Conservation (phyloP, 2,797 vertebrate species). For the Vultur gryphus region DNA sequence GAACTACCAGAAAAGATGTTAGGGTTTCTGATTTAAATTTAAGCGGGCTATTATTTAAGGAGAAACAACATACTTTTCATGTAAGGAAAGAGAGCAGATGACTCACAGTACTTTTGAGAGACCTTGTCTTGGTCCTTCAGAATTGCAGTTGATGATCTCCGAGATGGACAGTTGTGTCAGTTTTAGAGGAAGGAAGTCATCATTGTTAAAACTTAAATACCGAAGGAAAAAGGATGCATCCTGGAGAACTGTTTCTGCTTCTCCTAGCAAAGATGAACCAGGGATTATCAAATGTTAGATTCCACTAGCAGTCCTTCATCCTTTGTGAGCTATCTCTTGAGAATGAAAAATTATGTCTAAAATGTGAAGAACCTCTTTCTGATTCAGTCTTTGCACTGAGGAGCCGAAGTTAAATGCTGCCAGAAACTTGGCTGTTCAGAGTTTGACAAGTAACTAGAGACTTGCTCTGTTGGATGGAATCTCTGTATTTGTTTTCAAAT, state of each 20-base stretch:
- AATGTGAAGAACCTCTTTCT: not conserved
- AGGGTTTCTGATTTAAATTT: not conserved
- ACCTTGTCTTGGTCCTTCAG: not conserved
- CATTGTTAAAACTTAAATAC: not conserved
- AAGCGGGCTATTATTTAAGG: not conserved
- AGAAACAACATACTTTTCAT: not conserved
- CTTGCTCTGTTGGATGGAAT: not conserved
- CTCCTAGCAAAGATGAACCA: not conserved
- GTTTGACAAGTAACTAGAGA: not conserved
- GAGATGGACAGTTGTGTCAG: not conserved
- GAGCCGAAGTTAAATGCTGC: not conserved
- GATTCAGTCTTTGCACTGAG: not conserved
- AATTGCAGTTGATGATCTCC: not conserved
- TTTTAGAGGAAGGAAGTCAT: not conserved
- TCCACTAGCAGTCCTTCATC: not conserved
- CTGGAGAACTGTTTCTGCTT: not conserved
- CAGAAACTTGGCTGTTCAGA: not conserved
- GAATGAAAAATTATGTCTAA: not conserved
- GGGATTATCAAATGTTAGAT: not conserved
- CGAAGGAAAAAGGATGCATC: not conserved
- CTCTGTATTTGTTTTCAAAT: not conserved
- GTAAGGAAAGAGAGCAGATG: not conserved
- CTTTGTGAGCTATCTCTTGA: not conserved
- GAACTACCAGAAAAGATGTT: not conserved
- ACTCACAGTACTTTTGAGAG: not conserved